These are phyloP conservation scores for Scatophagus argus DNA, from an alignment of 2,113 vertebrate species.

Conservation along the genomic window DNA sequence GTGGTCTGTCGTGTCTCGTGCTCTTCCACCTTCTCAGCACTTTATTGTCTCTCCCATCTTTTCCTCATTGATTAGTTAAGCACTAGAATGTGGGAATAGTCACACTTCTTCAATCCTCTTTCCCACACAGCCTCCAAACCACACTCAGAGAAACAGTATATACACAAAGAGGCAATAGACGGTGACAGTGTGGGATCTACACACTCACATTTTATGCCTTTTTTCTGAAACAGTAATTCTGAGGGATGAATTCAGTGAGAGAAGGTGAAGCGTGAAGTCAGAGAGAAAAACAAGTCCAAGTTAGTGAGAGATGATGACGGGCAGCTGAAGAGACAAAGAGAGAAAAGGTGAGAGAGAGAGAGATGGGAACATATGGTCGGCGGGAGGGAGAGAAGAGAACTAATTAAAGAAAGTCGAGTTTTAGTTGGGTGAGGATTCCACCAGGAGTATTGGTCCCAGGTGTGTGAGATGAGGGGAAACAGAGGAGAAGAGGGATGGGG, in stretches of 20 bases:
- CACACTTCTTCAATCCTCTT: constrained; percentile 8
- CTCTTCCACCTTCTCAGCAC: neutral
- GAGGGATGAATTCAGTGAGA: neutral
- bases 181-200: neutral
- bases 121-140: neutral
- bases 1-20: neutral
- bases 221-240: neutral
- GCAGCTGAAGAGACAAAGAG: constrained; percentile 6
- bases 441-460: constrained; percentile 63
- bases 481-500: constrained; percentile 27
- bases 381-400: constrained; percentile 36
- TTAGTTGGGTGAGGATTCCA: constrained; percentile 65
- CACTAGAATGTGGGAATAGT: constrained; percentile 26
- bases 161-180: neutral
- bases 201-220: neutral
- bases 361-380: constrained; percentile 52
- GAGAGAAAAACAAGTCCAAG: neutral
- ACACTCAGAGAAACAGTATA: constrained; percentile 3
- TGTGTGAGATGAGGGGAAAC: constrained; percentile 54
- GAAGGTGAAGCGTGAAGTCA: neutral
- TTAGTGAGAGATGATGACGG: neutral
- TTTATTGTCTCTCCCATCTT: neutral
- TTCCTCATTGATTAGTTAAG: constrained; percentile 34
- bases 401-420: constrained; percentile 69
- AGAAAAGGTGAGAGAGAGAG: constrained; percentile 4